Base-by-base conservation (phyloP, 2,113 vertebrate genomes). In the Lepisosteus osseus region DNA sequence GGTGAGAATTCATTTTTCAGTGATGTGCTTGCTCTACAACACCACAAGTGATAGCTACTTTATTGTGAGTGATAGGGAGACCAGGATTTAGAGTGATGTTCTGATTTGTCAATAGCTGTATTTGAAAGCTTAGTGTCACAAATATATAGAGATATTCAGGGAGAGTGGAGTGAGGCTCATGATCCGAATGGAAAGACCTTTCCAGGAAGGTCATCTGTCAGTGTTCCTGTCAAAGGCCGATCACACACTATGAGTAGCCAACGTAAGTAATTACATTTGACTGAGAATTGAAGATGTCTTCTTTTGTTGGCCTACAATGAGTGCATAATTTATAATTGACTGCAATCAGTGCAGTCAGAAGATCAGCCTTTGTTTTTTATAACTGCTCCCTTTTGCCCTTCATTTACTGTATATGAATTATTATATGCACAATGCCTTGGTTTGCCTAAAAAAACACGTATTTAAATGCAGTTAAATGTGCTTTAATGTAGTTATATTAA, bases 191-290 rank as follows among this genome's bases (percentile, higher is more conserved):
- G 90, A 91, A 90, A 89, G 91, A 93, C 86, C 84, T 92, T 85
- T 88, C 86, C 9, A 88, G 91, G 94, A 98, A 97, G 96, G 97
- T 98, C 96, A 98, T 96, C 96, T 96, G 95, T 98, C 95, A 96
- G 91, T 88, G 91, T 85, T 86, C 87, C 94, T 97, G 95, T 97
- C 96, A 95, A 91, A 85, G 85, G 85, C 80, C 93, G 95, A 95
- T 96, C 94, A 91, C 91, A 92, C 92, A 93, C 90, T 88, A 90
- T 86, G 90, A 91, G 93, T 94, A 91, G 90, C 86, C 89, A 87
- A 92, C 93, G 93, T 94, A 94, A 91, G 91, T 98, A 97, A 99
- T 99, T 98, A 95, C 92, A 95, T 96, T 92, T 95, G 96, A 97
- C 95, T 95, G 94, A 94, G 90, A 94, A 94, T 93, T 93, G 93